Evolutionary conservation across 2,888 invertebrate species (phyloP).

Genomic region (Stictocephala bisonia): DNA sequence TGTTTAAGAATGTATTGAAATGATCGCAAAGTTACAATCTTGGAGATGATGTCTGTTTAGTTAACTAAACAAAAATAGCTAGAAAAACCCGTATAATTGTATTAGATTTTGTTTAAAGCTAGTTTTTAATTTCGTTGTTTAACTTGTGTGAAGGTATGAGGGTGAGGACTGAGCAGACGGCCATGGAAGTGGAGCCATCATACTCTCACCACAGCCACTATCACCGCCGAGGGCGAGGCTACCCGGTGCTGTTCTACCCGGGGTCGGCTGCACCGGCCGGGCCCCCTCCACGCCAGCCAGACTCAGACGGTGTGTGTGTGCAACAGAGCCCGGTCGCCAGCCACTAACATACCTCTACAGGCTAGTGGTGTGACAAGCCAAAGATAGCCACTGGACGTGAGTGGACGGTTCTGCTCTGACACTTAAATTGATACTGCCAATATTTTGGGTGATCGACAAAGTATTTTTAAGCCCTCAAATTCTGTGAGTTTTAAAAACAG

Average conservation of each 20-base stretch:
- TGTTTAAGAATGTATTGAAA: too few relatives aligned
- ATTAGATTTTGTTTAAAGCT: too few relatives aligned
- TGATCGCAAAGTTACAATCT: too few relatives aligned
- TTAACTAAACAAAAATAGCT: too few relatives aligned
- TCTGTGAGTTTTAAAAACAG: conserved; percentile 2
- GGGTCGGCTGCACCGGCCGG: conserved; percentile 45
- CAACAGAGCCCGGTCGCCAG: conserved; percentile 95
- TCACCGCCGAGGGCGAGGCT: conserved; percentile 44
- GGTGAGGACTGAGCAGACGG: conserved; percentile 19
- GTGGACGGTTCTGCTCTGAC: neutral
- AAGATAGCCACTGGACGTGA: neutral
- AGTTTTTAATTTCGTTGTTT: too few relatives aligned
- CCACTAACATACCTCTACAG: conserved; percentile 70
- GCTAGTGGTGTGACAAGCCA: neutral
- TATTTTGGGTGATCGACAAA: neutral
- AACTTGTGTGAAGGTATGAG: conserved; percentile 25
- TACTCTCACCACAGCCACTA: conserved; percentile 52
- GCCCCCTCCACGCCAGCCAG: conserved; percentile 60
- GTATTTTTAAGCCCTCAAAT: neutral
- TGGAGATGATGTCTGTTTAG: too few relatives aligned
- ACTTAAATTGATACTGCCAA: conserved; percentile 1
- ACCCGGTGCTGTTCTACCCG: neutral
- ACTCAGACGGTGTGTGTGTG: conserved; percentile 82
- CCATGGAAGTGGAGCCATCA: conserved; percentile 51
- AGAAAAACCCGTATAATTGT: too few relatives aligned